These are phyloP conservation scores for Entomobrya proxima DNA, from an alignment of 2,888 invertebrate genomes.

Conservation along the genomic window DNA sequence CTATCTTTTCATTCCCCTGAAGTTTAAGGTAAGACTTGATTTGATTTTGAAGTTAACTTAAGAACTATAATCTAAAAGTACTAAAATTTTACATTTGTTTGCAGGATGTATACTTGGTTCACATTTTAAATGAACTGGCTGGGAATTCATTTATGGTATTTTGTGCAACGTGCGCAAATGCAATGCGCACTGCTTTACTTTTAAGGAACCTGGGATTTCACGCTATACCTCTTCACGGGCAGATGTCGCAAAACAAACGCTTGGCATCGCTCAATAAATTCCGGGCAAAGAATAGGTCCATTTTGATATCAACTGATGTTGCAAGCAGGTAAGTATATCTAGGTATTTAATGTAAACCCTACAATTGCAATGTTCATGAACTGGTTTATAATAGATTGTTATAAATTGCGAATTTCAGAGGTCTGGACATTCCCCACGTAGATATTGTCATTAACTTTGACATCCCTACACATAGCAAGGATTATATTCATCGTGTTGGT, in stretches of 20 bases:
- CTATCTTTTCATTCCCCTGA: constrained; percentile 96
- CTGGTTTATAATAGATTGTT: no score
- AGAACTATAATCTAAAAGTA: no score
- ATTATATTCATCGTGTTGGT: constrained; percentile 98
- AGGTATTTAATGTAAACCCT: not conserved
- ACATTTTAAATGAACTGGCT: constrained; percentile 94
- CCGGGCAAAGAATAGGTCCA: constrained; percentile 93
- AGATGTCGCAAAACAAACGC: constrained; percentile 98
- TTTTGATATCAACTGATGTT: constrained; percentile 98
- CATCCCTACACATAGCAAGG: constrained; percentile 98
- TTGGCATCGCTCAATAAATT: constrained; percentile 97
- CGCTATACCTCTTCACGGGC: constrained; percentile 98
- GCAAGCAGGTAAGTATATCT: constrained; percentile 89
- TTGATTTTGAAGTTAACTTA: not conserved
- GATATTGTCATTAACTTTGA: constrained; percentile 98
- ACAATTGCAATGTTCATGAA: no score
- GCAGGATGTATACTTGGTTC: constrained; percentile 96
- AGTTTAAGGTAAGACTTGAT: constrained; percentile 91
- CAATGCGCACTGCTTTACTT: constrained; percentile 91
- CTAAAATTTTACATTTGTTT: constrained; percentile 74
- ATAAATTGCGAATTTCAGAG: constrained; percentile 81
- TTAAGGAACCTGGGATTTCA: constrained; percentile 93
- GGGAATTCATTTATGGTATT: constrained; percentile 99
- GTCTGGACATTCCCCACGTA: constrained; percentile 98
- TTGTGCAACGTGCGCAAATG: constrained; percentile 95